phyloP scores from a whole-genome alignment of 2,113 vertebrate species.

The Poecilia latipinna region DNA sequence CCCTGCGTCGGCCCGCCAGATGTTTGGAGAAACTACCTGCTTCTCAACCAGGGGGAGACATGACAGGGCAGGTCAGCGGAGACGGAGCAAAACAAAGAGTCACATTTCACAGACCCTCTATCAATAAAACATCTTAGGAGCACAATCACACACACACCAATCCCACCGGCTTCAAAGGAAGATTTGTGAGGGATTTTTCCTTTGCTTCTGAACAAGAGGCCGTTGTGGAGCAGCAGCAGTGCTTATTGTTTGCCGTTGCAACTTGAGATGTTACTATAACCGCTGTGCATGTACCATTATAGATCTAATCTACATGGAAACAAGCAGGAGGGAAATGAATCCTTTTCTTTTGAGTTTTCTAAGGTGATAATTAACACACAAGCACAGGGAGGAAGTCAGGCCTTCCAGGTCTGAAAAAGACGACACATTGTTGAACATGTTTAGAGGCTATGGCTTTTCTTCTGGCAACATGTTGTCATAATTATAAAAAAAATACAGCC shows the following conservation, averaged over 20 bases:
- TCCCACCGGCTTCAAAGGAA: slow-evolving; percentile 69
- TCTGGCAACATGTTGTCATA: neutral
- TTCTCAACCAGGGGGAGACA: slow-evolving; percentile 65
- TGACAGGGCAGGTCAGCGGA: slow-evolving; percentile 71
- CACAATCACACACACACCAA: slow-evolving; percentile 62
- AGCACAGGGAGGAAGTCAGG: slow-evolving; percentile 53
- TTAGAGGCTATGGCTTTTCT: neutral
- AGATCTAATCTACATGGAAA: slow-evolving; percentile 35
- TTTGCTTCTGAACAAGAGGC: slow-evolving; percentile 46
- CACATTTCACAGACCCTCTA: slow-evolving; percentile 76
- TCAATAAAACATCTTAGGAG: slow-evolving; percentile 77
- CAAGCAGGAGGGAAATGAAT: slow-evolving; percentile 53
- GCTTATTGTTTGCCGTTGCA: slow-evolving; percentile 60
- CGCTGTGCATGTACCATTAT: slow-evolving; percentile 11
- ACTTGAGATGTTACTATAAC: slow-evolving; percentile 43
- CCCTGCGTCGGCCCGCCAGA: slow-evolving; percentile 47
- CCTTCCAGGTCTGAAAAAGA: slow-evolving; percentile 66
- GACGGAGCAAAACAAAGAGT: slow-evolving; percentile 74
- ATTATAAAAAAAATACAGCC: neutral
- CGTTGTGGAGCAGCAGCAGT: slow-evolving; percentile 47
- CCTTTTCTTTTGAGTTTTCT: slow-evolving; percentile 49
- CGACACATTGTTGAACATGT: neutral
- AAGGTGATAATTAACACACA: slow-evolving; percentile 55
- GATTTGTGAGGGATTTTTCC: slow-evolving; percentile 46
- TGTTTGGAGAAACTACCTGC: slow-evolving; percentile 70